Evolutionary conservation across 2,797 vertebrate genomes (phyloP), one percentile per base, ranked within the genome.

Genomic region (Tarsius wallacei): DNA sequence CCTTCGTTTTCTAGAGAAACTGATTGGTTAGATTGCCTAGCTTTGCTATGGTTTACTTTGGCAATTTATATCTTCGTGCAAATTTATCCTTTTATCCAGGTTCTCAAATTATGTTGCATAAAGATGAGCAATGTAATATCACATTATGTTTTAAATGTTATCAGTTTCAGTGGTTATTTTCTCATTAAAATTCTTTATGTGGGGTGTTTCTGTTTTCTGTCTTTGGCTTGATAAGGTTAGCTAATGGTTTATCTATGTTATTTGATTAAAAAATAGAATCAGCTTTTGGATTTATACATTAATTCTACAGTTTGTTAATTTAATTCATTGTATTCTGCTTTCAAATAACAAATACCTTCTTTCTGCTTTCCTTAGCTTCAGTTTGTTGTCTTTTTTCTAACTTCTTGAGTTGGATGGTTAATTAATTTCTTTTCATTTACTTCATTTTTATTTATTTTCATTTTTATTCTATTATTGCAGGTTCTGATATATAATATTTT

Each of bases 181-280:
- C 49, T 42, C 12, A 57, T 71, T 95, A 82, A 21, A 82, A 70
- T 89, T 91, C 64, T 87, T 97, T 93, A 85, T 64, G 91, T 73
- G 31, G 17, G 17, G 24, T 63, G 42, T 85, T 94, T 94, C 68
- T 85, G 33, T 78, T 96, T 94, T 87, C 21, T 76, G n/a, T 59
- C 78, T 94, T 95, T 63, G 47, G 33, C 24, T 92, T 90, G 83
- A 83, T 61, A 73, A 88, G 49, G 57, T 73, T 95, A 93, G 81
- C 57, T 87, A 96, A 96, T 61, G 76, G n/a, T 26, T 95, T 93
- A 64, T 86, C 61, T 93, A 51, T 90, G 89, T 96, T 87, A 88
- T 80, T 94, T 84, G 61, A 28, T 91, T 87, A 68, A 80, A 83
- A 81, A 51, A 73, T 66, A 71, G 31, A 91, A 77, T 91, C 71